These are phyloP conservation scores for Agapornis canus DNA, from an alignment of 2,797 vertebrate species.

Conservation along the genomic window DNA sequence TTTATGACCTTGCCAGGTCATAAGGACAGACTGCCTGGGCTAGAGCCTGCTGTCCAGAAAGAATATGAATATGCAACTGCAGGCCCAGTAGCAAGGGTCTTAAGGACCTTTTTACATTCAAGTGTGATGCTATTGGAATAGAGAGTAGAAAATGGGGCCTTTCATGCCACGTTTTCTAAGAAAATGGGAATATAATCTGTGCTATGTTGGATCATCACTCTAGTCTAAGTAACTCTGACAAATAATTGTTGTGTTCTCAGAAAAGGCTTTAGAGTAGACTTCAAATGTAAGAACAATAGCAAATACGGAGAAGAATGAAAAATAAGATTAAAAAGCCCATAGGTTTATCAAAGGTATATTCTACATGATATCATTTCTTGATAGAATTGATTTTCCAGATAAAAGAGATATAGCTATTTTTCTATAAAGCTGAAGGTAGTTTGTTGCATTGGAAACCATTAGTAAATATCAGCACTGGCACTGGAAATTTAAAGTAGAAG, in stretches of 20 bases:
- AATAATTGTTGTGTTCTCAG: neutral
- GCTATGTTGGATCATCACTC: neutral
- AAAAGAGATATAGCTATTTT: neutral
- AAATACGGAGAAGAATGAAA: neutral
- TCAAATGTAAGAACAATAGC: neutral
- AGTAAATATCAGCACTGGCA: neutral
- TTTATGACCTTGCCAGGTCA: neutral
- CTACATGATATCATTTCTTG: neutral
- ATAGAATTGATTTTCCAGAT: neutral
- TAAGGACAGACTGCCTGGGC: neutral
- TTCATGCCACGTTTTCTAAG: neutral
- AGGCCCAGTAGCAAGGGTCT: neutral
- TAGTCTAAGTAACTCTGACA: neutral
- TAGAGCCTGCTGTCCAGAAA: fast-evolving
- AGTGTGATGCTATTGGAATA: neutral
- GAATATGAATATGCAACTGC: neutral
- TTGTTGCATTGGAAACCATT: neutral
- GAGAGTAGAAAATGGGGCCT: neutral
- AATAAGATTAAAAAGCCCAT: fast-evolving
- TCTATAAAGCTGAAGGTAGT: neutral
- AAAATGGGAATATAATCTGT: neutral
- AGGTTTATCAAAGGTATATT: neutral
- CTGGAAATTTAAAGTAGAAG: neutral
- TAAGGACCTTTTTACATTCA: neutral
- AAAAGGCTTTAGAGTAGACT: neutral